Evolutionary conservation across 2,113 vertebrate genomes (phyloP).

Genomic region (Apodemus sylvaticus): DNA sequence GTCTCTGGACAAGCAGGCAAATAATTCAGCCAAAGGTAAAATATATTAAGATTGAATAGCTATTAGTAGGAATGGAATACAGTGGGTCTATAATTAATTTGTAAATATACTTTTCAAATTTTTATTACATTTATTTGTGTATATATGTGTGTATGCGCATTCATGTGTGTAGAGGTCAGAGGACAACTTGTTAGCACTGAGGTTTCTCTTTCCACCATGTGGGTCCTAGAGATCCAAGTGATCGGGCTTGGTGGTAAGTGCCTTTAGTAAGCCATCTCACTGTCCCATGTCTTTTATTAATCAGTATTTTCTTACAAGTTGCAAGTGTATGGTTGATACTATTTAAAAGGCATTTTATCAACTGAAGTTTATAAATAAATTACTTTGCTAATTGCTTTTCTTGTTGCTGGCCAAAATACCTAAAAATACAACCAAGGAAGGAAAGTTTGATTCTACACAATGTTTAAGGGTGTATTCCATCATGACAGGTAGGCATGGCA

Average conservation of each 20-base stretch:
- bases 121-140: not conserved
- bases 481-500: not conserved
- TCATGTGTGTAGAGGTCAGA: not conserved
- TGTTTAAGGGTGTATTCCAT: no score
- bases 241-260: no score
- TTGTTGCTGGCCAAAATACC: not conserved
- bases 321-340: not conserved
- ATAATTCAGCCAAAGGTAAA: not conserved
- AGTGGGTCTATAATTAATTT: not conserved
- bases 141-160: not conserved
- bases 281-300: not conserved
- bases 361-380: slow-evolving; percentile 25
- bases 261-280: not conserved
- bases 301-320: not conserved
- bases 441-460: not conserved
- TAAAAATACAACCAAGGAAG: not conserved
- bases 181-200: not conserved
- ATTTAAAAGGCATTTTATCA: not conserved
- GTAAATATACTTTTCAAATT: not conserved
- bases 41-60: not conserved
- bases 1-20: not conserved
- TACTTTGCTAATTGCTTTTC: not conserved
- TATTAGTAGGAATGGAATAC: not conserved
- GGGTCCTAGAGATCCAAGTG: not conserved
- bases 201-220: not conserved